Evolutionary conservation across 1,140 invertebrate species (phyloP), one percentile per base, ranked within the genome.

Genomic region (Proctacanthus coquilletti): DNA sequence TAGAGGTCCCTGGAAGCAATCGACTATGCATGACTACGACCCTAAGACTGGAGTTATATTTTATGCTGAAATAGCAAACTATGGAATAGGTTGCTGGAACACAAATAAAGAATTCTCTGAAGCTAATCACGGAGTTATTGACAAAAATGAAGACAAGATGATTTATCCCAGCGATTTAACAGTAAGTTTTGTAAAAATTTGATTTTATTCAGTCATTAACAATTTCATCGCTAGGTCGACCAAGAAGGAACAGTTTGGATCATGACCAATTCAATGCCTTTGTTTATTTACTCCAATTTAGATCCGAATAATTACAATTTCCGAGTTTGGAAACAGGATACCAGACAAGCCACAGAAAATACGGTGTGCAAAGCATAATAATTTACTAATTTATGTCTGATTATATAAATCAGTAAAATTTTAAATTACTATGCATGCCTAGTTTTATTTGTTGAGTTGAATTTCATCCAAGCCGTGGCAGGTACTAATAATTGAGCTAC

Each of bases 71-170:
- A 59, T 80, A n/a, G 72, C 70, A 5, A 63, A 57, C 27, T 72
- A 78, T 47, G 73, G 71, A 1, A 58, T 81, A 1, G 71, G 74
- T 2, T 83, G 79, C 43, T 83, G 79, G 79, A 75, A 80, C 42
- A 70, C 65, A 0, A 17, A 53, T 0, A 57, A 48, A 20, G 50
- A 65, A 2, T 59, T 80, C 8, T 61, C 53, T 9, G 53, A 65
- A 2, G 52, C 66, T 9, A 74, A 70, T 49, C 56, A 80, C 18
- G 70, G 61, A 2, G 58, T 69, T 8, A 48, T 82, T 2, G 71
- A 64, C 0, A 53, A 68, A 39, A 69, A 82, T 46, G 57, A 58
- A 5, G 45, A 59, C 27, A 61, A 49, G 2, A 60, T 83, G 43
- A 72, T 80, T 44, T 82, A 82, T 60, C 74, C 79, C 20, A 56